A percentile compares a stretch with the other conserved stretches of the same genome.
Conservation (phyloP, 2,113 vertebrate genomes). For the Myotis lucifugus region DNA sequence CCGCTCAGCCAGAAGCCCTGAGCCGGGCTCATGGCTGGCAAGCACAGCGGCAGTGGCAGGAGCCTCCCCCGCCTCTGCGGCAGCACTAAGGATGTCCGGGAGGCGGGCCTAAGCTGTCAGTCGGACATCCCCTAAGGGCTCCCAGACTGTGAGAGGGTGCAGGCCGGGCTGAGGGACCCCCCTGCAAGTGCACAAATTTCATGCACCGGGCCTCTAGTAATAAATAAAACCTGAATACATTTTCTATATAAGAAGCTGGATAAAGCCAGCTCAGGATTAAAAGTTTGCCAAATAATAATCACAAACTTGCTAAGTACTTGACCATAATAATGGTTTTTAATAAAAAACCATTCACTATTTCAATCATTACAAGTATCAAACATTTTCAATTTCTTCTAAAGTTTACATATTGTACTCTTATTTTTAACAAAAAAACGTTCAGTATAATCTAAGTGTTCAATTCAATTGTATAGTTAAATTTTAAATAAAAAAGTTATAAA, state of each 20-base stretch:
- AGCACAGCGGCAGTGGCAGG: no score
- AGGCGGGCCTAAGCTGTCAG: no score
- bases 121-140: no score
- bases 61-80: no score
- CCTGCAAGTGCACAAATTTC: no score
- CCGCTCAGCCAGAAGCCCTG: no score
- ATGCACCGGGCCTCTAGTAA: no score
- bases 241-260: neutral
- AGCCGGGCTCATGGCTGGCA: no score
- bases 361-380: neutral
- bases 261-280: neutral
- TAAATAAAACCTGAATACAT: neutral
- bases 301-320: neutral
- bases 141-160: no score
- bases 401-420: neutral
- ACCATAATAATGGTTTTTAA: neutral
- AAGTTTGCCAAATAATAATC: constrained; percentile 25
- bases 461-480: neutral
- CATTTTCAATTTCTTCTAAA: constrained; percentile 16
- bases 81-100: no score
- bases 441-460: neutral
- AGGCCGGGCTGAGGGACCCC: no score
- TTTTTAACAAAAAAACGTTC: neutral
- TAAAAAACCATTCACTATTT: constrained; percentile 31
- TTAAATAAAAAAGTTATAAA: neutral